Conservation (phyloP, 1,140 invertebrate genomes). For the Melitaea cinxia region DNA sequence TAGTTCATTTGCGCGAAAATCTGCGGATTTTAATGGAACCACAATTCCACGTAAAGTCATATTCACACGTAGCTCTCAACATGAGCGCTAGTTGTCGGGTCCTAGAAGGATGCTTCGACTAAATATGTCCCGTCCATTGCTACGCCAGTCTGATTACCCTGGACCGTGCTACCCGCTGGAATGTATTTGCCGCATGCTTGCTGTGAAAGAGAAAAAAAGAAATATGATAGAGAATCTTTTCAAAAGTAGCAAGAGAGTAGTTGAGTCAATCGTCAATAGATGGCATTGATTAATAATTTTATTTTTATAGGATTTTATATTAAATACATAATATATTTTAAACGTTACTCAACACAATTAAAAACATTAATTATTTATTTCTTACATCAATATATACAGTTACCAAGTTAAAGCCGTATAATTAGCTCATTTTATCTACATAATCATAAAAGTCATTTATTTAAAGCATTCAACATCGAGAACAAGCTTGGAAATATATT, state of each 20-base stretch:
- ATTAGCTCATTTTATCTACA: constrained; percentile 17
- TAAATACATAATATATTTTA: no score
- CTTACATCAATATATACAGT: no score
- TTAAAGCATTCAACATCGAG: constrained; percentile 35
- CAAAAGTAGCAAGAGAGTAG: no score
- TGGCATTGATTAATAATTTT: no score
- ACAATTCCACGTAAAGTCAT: constrained; percentile 23
- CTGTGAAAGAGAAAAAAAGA: constrained; percentile 70
- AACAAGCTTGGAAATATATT: constrained; percentile 27
- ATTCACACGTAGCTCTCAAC: constrained; percentile 69
- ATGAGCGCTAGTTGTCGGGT: constrained; percentile 62
- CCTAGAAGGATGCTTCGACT: constrained; percentile 91
- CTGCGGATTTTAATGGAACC: constrained; percentile 27
- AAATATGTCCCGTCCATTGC: constrained; percentile 91
- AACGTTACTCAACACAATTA: no score
- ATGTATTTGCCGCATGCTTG: constrained; percentile 92
- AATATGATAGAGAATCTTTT: background rate
- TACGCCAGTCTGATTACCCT: constrained; percentile 89
- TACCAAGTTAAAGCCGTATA: background rate
- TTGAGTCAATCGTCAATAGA: background rate
- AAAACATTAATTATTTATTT: no score
- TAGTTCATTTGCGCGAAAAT: constrained; percentile 48
- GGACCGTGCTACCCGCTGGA: constrained; percentile 88
- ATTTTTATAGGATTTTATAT: no score
- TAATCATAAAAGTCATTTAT: constrained; percentile 15